Conservation (phyloP, 2,888 invertebrate genomes). For the Margaritifera margaritifera region DNA sequence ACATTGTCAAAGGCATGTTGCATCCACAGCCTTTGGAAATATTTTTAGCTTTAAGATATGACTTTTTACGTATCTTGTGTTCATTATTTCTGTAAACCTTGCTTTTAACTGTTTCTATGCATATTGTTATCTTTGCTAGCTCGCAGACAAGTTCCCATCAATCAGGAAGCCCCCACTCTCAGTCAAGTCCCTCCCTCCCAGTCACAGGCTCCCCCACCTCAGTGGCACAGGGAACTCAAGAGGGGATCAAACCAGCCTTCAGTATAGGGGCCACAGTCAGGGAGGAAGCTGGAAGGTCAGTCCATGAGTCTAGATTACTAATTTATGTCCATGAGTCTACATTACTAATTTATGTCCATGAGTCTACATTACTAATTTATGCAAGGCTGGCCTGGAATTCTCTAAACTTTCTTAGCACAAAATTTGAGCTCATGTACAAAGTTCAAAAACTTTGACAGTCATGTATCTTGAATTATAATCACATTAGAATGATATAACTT, state of each 20-base stretch:
- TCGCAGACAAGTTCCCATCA: slow-evolving; percentile 29
- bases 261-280: slow-evolving; percentile 34
- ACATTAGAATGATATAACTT: no score
- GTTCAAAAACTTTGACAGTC: no score
- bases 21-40: no score
- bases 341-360: not conserved
- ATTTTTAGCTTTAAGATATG: no score
- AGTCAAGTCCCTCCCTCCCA: slow-evolving; percentile 37
- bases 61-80: not conserved
- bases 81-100: no score
- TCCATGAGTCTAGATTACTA: not conserved
- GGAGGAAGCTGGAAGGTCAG: slow-evolving; percentile 37
- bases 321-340: not conserved
- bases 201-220: slow-evolving; percentile 32
- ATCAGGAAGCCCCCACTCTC: slow-evolving; percentile 27
- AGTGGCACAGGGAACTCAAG: slow-evolving; percentile 18
- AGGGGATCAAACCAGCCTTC: slow-evolving; percentile 37
- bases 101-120: no score
- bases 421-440: no score
- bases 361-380: no score
- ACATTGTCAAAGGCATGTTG: no score
- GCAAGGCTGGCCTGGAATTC: no score
- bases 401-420: no score
- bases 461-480: no score
- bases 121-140: slow-evolving; percentile 14